Evolutionary conservation across 2,113 vertebrate genomes (phyloP).

Genomic region (Pyxicephalus adspersus): DNA sequence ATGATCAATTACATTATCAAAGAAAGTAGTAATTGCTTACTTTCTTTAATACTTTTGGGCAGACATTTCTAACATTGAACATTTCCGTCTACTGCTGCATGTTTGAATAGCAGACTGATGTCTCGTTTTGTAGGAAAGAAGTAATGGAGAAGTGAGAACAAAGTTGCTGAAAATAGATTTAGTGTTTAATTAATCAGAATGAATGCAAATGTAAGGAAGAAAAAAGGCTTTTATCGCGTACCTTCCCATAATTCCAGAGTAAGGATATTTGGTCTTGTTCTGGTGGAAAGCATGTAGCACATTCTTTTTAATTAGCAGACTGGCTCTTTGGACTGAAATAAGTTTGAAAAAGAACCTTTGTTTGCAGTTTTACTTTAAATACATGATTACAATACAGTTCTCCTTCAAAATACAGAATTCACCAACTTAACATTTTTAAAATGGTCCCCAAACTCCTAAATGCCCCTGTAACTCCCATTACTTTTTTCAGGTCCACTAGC

Average conservation of each 20-base stretch:
- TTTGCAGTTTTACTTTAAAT: no score
- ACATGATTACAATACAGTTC: no score
- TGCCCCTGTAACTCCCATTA: no score
- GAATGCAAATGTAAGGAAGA: background rate
- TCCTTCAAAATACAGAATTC: no score
- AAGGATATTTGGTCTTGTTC: no score
- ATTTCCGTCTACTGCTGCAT: background rate
- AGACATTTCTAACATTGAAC: background rate
- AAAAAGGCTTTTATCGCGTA: background rate
- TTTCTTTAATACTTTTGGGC: background rate
- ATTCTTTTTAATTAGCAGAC: no score
- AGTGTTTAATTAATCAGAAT: constrained; percentile 6
- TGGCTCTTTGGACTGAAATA: no score
- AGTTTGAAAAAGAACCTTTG: no score
- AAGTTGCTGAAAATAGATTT: background rate
- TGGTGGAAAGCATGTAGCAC: no score
- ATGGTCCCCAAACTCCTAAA: no score
- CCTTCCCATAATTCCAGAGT: background rate
- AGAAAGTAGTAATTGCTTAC: background rate
- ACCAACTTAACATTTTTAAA: no score
- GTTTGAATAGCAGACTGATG: background rate
- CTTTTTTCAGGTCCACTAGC: no score
- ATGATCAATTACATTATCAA: constrained; percentile 15
- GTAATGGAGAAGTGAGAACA: background rate
- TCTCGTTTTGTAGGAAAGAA: background rate